These are phyloP conservation scores for Cephus pygmeus DNA, from an alignment of 2,888 invertebrate genomes.

Conservation along the genomic window DNA sequence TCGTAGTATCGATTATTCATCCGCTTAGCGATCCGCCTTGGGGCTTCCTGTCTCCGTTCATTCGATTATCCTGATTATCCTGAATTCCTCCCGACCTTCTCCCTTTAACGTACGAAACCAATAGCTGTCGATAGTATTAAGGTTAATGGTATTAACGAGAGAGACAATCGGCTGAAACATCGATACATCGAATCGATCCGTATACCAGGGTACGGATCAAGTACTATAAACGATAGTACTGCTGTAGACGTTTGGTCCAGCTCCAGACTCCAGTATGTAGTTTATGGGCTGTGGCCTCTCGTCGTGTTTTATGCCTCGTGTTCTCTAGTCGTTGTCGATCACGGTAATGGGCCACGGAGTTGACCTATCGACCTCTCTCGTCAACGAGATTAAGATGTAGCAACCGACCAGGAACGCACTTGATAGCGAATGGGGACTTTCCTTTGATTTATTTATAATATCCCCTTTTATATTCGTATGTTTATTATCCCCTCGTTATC, in stretches of 20 bases:
- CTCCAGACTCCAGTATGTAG: not conserved
- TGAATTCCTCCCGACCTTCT: not conserved
- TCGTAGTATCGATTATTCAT: not conserved
- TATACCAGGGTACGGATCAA: not conserved
- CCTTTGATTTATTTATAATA: not conserved
- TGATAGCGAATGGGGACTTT: not conserved
- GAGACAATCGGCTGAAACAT: not conserved
- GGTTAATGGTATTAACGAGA: not conserved
- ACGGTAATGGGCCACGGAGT: constrained; percentile 25
- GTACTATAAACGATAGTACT: not conserved
- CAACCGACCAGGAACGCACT: constrained; percentile 6
- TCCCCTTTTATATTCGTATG: not conserved
- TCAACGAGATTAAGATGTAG: constrained; percentile 24
- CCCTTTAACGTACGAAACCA: not conserved
- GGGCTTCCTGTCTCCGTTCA: not conserved
- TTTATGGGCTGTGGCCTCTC: not conserved
- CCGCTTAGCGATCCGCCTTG: not conserved
- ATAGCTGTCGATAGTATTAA: not conserved
- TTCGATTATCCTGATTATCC: not conserved
- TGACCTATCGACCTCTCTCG: constrained; percentile 18
- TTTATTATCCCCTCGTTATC: not conserved
- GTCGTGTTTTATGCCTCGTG: constrained; percentile 19
- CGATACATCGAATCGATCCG: not conserved
- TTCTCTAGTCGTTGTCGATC: constrained; percentile 24
- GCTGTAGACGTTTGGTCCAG: not conserved